Percentiles rank a stretch among this genome's conserved stretches.
Evolutionary conservation across 2,113 vertebrate species (phyloP).

Genomic region (Platysternon megacephalum): DNA sequence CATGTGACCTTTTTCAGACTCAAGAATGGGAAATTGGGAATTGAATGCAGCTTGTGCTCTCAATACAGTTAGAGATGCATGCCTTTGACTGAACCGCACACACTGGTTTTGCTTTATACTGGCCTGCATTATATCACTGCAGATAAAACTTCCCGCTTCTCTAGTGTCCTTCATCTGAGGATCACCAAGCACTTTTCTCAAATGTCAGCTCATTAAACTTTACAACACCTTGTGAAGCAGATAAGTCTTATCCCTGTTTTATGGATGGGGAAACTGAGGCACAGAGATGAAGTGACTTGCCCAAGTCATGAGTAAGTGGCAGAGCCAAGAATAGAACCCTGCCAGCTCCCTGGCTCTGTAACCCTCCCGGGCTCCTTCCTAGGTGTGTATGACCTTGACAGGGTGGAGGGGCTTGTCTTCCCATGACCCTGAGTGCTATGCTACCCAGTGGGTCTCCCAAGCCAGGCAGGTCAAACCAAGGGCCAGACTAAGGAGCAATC

Average conservation of each 20-base stretch:
- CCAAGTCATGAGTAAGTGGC: neutral
- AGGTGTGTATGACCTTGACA: neutral
- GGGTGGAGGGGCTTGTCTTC: neutral
- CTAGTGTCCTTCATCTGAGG: neutral
- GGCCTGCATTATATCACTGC: neutral
- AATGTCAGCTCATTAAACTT: neutral
- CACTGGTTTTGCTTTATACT: neutral
- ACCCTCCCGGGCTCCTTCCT: neutral
- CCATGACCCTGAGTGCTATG: neutral
- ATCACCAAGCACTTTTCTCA: neutral
- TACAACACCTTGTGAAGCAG: neutral
- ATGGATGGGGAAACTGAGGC: neutral
- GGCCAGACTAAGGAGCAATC: neutral
- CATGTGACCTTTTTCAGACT: neutral
- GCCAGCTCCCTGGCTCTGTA: neutral
- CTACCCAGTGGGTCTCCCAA: neutral
- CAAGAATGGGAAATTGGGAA: neutral
- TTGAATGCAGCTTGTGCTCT: slow-evolving; percentile 15
- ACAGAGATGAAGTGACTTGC: neutral
- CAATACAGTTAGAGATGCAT: neutral
- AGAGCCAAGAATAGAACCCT: neutral
- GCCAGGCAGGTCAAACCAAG: neutral
- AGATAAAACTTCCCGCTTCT: neutral
- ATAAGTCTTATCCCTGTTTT: neutral
- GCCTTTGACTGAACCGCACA: neutral